Base-by-base conservation (phyloP, 1,140 invertebrate species). In the Cotesia typhae region DNA sequence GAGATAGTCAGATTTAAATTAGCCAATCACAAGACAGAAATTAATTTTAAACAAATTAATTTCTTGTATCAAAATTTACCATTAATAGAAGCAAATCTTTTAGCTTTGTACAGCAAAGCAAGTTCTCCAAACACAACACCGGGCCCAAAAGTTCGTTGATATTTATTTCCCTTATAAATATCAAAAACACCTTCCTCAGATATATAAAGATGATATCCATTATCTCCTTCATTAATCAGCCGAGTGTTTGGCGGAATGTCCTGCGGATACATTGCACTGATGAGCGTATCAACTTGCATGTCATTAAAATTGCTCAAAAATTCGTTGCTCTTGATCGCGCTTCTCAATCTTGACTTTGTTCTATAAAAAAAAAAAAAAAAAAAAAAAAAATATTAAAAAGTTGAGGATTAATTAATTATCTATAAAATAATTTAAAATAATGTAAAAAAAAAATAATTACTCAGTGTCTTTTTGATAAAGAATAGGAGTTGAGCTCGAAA, bases 81-180 rank as follows among this genome's bases (percentile, higher is more conserved):
- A 89, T 90, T 89, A 69, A 97, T 93, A 4, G 94, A 93, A 28
- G 95, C 94, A 59, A 95, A 93, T 79, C 96, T 87, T 76, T 94
- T 96, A 37, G 95, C 96, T 87, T 96, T 97, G 85, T 98, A 98
- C 4, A 98, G 87, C 78, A 97, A 93, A 2, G 96, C 96, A 37
- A 98, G 87, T 88, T 98, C 96, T 28, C 96, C 96, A 84, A 98
- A 98, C 1, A 95, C 96, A 75, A 94, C 92, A 12, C 94, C 95
- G 0, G 93, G 90, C 1, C 93, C 92, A 82, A 98, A 95, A 70
- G 88, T 92, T 60, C 92, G 92, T 47, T 96, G 90, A 10, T 92
- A 89, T 28, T 88, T 84, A 74, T 92, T 91, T 41, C 92, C 90
- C 74, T 92, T 91, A 80, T 96, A 96, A 28, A 95, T 91, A 84